These are phyloP conservation scores for Panagrolaimus sp. DNA, from an alignment of 1,140 invertebrate species.

Conservation along the genomic window DNA sequence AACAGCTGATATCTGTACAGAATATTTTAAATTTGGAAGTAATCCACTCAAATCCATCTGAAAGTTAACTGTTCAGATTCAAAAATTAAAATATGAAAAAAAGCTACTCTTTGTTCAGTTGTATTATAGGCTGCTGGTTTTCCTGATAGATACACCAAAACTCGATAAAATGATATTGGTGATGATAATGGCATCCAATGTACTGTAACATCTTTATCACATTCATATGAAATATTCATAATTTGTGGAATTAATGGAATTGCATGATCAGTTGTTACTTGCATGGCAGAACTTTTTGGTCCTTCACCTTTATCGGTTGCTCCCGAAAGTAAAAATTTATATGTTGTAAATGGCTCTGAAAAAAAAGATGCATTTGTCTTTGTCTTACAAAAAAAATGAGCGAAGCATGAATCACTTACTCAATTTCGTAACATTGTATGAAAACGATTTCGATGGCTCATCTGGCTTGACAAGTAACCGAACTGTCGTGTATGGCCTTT, in stretches of 20 bases:
- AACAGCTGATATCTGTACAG: constrained; percentile 14
- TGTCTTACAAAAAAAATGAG: background rate
- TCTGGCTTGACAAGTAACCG: constrained; percentile 32
- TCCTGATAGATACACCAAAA: background rate
- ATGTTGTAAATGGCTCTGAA: constrained; percentile 39
- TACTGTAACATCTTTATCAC: constrained; percentile 26
- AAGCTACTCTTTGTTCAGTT: constrained; percentile 18
- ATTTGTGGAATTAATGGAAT: constrained; percentile 33
- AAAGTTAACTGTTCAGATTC: too few relatives aligned
- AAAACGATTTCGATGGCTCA: constrained; percentile 35
- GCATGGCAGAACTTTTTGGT: constrained; percentile 38
- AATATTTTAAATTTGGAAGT: constrained; percentile 11
- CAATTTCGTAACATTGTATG: constrained; percentile 44
- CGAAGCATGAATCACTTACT: constrained; percentile 15
- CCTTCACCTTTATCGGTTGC: constrained; percentile 52
- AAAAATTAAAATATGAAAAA: too few relatives aligned
- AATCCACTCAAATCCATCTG: too few relatives aligned
- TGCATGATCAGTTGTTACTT: constrained; percentile 44
- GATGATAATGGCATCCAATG: constrained; percentile 20
- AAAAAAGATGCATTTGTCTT: background rate
- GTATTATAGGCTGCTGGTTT: constrained; percentile 23
- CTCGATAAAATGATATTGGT: constrained; percentile 16
- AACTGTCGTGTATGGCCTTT: constrained; percentile 18
- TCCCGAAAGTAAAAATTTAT: constrained; percentile 45
- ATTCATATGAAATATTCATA: constrained; percentile 35